Evolutionary conservation across 2,797 vertebrate species (phyloP).

Genomic region (Sarcoramphus papa): DNA sequence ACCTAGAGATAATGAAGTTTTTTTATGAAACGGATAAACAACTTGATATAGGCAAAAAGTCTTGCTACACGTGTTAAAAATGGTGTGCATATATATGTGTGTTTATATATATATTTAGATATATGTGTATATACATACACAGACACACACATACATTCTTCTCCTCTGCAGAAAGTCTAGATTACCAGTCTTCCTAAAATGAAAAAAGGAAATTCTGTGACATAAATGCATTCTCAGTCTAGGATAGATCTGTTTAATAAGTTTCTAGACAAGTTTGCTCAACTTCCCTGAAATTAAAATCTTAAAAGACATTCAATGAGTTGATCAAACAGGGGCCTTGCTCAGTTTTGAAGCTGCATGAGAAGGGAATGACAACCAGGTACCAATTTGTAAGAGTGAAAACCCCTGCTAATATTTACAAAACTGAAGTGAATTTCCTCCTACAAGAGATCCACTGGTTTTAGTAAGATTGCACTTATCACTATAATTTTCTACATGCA

Average conservation of each 20-base stretch:
- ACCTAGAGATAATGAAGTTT: background rate
- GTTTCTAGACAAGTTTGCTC: background rate
- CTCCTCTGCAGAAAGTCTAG: background rate
- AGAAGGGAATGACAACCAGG: background rate
- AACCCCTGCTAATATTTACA: background rate
- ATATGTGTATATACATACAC: fast-evolving
- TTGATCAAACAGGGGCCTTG: background rate
- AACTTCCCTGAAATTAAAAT: background rate
- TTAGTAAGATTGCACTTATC: background rate
- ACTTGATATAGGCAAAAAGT: background rate
- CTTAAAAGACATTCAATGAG: background rate
- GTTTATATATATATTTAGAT: background rate
- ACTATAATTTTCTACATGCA: fast-evolving
- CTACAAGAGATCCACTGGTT: background rate
- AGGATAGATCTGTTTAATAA: background rate
- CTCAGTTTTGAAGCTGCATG: background rate
- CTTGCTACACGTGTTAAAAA: background rate
- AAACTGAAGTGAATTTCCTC: background rate
- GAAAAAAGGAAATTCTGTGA: background rate
- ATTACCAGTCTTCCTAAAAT: background rate
- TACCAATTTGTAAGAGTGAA: background rate
- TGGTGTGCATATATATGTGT: background rate
- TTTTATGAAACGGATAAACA: background rate
- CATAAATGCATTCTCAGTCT: background rate
- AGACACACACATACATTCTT: background rate